A percentile compares a stretch with the other conserved stretches of the same genome.
Evolutionary conservation across 2,113 vertebrate species (phyloP).

Genomic region (Cromileptes altivelis): DNA sequence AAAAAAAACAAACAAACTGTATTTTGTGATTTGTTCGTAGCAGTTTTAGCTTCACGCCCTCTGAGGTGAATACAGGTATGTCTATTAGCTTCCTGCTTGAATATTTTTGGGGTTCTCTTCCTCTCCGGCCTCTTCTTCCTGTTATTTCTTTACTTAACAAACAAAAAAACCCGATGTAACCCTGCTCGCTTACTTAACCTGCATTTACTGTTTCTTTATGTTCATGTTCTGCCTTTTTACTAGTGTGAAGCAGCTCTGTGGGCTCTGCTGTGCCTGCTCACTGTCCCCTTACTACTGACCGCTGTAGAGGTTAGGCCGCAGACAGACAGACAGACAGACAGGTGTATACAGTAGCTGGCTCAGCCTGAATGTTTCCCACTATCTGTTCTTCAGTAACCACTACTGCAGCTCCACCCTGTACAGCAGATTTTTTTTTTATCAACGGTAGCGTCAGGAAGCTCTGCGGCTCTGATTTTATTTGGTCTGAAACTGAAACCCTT

Average conservation of each 20-base stretch:
- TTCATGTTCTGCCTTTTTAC: constrained; percentile 78
- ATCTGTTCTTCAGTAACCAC: neutral
- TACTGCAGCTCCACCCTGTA: neutral
- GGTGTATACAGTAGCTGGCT: neutral
- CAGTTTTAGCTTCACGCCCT: constrained; percentile 82
- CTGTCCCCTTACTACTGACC: too few species aligned
- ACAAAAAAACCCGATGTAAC: constrained; percentile 64
- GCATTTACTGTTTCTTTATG: constrained; percentile 69
- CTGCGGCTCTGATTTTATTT: neutral
- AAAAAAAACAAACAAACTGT: constrained; percentile 59
- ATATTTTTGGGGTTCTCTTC: constrained; percentile 82
- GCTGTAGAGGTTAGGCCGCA: neutral
- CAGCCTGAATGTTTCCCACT: constrained; percentile 8
- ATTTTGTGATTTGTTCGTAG: constrained; percentile 87
- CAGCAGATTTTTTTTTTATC: constrained; percentile 3
- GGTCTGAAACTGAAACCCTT: too few species aligned
- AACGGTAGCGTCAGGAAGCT: neutral
- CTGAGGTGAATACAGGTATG: constrained; percentile 58
- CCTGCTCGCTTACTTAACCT: constrained; percentile 86
- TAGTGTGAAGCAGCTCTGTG: constrained; percentile 85
- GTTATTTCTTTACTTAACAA: constrained; percentile 63
- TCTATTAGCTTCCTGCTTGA: constrained; percentile 79
- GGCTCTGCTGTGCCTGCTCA: too few species aligned
- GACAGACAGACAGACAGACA: neutral
- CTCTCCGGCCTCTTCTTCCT: constrained; percentile 56